Percentiles rank a stretch among this genome's conserved stretches.
These are phyloP conservation scores for Clarias batrachus DNA, from an alignment of 2,113 vertebrate species.

Conservation along the genomic window DNA sequence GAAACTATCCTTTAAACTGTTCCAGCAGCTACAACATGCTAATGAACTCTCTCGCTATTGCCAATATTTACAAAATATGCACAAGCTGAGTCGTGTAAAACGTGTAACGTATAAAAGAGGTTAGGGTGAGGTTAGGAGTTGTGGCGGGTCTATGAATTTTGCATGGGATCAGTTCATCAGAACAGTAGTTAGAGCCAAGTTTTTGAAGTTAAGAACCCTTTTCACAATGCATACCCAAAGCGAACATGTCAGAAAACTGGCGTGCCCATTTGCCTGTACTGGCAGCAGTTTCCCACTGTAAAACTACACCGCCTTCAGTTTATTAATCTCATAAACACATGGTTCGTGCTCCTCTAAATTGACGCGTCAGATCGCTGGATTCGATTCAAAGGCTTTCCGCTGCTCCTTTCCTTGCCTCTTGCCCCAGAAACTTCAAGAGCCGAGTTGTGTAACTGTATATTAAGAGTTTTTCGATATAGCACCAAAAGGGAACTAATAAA, in stretches of 20 bases:
- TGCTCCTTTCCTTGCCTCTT: conserved; percentile 57
- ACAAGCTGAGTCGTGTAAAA: neutral
- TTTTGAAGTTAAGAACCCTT: conserved; percentile 20
- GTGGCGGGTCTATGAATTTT: neutral
- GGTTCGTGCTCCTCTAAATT: conserved; percentile 62
- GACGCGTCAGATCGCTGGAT: conserved; percentile 62
- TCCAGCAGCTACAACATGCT: neutral
- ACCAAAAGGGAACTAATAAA: conserved; percentile 73
- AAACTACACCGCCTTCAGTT: conserved; percentile 49
- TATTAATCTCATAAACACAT: conserved; percentile 68
- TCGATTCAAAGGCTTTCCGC: conserved; percentile 59
- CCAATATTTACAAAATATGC: neutral
- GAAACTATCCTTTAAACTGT: neutral
- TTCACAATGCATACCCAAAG: neutral
- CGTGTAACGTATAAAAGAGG: neutral
- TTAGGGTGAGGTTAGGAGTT: neutral
- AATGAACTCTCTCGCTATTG: neutral
- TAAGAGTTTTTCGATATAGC: conserved; percentile 67
- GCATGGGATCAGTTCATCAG: neutral
- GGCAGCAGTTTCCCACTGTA: conserved; percentile 41
- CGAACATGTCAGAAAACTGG: neutral
- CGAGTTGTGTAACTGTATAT: conserved; percentile 75
- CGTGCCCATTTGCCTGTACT: conserved; percentile 15
- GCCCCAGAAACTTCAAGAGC: conserved; percentile 62
- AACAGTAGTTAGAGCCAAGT: conserved; percentile 11